A percentile compares a stretch with the other conserved stretches of the same genome.
phyloP scores from a whole-genome alignment of 2,888 invertebrate genomes.

The Shargacucullia verbasci region DNA sequence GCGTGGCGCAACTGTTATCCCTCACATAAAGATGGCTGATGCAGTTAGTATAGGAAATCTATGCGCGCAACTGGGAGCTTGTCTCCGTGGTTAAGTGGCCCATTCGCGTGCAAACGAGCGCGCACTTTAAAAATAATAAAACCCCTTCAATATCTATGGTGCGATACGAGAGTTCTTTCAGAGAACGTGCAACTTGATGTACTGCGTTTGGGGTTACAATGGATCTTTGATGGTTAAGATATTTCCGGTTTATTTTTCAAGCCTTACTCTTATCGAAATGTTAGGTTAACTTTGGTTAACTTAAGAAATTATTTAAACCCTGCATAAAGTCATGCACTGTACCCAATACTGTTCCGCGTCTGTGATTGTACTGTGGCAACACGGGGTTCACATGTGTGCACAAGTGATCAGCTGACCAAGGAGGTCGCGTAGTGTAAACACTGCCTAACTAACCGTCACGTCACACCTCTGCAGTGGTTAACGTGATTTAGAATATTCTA shows the following conservation, averaged over 20 bases:
- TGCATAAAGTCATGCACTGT: conserved; percentile 27
- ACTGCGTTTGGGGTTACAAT: conserved; percentile 20
- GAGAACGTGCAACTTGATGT: conserved; percentile 14
- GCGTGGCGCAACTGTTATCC: conserved; percentile 85
- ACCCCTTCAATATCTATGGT: conserved; percentile 79
- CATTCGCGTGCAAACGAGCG: conserved; percentile 90
- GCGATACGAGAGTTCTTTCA: conserved; percentile 42
- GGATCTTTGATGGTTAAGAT: conserved; percentile 1
- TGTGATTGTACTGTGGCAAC: conserved; percentile 72
- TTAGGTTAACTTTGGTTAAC: no score
- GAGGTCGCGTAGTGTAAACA: conserved; percentile 71
- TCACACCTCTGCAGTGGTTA: conserved; percentile 55
- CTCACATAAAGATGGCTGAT: conserved; percentile 82
- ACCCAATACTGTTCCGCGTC: conserved; percentile 32
- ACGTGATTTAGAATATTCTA: conserved; percentile 32
- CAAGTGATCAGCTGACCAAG: conserved; percentile 79
- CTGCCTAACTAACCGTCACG: conserved; percentile 80
- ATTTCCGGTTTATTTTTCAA: conserved; percentile 32
- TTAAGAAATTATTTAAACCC: no score
- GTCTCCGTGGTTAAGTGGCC: conserved; percentile 89
- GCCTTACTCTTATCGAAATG: no score
- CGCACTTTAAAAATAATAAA: conserved; percentile 88
- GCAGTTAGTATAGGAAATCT: conserved; percentile 79
- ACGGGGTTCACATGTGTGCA: conserved; percentile 73
- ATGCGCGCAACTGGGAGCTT: conserved; percentile 70